phyloP scores from a whole-genome alignment of 1,140 invertebrate species.

The Apis florea region DNA sequence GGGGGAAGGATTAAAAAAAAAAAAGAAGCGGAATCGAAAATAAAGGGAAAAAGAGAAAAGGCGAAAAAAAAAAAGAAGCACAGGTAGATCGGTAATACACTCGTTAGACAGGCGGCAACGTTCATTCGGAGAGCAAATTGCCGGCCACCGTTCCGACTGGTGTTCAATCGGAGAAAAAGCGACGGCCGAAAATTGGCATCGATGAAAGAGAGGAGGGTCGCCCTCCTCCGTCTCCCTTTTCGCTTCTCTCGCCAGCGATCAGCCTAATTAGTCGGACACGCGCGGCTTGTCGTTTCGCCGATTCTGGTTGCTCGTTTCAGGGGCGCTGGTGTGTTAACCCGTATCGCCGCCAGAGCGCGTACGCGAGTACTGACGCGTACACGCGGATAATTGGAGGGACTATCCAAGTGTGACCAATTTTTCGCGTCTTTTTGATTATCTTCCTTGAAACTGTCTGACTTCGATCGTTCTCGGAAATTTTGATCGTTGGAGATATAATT shows the following conservation, averaged over 20 bases:
- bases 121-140: constrained; percentile 40
- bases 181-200: constrained; percentile 27
- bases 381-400: constrained; percentile 54
- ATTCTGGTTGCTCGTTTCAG: constrained; percentile 11
- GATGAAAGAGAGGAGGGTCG: constrained; percentile 9
- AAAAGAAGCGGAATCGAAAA: neutral
- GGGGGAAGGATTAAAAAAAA: neutral
- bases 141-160: constrained; percentile 14
- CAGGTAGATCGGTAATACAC: constrained; percentile 29
- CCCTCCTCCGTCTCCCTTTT: neutral
- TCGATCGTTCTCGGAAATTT: no score
- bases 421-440: no score
- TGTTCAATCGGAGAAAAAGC: constrained; percentile 27
- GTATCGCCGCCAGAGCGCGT: constrained; percentile 46
- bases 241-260: constrained; percentile 9
- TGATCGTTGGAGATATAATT: no score
- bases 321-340: constrained; percentile 43
- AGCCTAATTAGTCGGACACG: constrained; percentile 46
- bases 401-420: no score
- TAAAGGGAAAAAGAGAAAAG: neutral
- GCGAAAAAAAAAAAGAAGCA: neutral
- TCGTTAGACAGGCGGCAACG: constrained; percentile 36
- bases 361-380: constrained; percentile 1
- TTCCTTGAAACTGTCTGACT: no score
- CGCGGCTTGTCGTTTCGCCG: constrained; percentile 43